phyloP scores from a whole-genome alignment of 2,888 invertebrate genomes.

The Ctenicera cuprea region DNA sequence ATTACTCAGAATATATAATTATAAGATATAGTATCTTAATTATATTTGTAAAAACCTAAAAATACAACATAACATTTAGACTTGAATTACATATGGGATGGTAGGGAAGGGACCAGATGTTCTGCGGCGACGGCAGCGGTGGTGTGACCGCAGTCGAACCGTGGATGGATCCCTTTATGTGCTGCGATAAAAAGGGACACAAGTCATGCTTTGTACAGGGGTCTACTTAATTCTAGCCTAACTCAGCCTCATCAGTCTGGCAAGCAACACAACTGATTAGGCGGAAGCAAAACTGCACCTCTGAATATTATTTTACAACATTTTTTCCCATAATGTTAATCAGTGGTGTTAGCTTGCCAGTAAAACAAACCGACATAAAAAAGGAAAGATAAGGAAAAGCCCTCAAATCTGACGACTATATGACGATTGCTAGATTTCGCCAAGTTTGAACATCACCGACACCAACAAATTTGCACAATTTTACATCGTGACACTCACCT shows the following conservation, averaged over 20 bases:
- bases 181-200: constrained; percentile 67
- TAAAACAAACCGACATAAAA: constrained; percentile 40
- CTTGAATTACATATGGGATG: constrained; percentile 64
- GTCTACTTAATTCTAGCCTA: constrained; percentile 43
- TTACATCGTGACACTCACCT: constrained; percentile 84
- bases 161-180: constrained; percentile 67
- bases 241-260: constrained; percentile 34
- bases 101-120: constrained; percentile 61
- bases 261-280: constrained; percentile 63
- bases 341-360: constrained; percentile 61
- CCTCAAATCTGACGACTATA: constrained; percentile 67
- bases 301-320: constrained; percentile 32
- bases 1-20: constrained; percentile 59
- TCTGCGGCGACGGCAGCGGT: constrained; percentile 55
- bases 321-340: constrained; percentile 48
- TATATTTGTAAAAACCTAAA: constrained; percentile 65
- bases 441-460: constrained; percentile 52
- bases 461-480: constrained; percentile 1
- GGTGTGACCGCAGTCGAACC: constrained; percentile 58
- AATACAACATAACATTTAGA: constrained; percentile 63
- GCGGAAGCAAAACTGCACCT: constrained; percentile 39
- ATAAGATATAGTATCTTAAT: constrained; percentile 65
- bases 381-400: constrained; percentile 71
- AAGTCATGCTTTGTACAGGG: constrained; percentile 65
- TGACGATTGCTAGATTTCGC: constrained; percentile 32